Evolutionary conservation across 2,113 vertebrate genomes (phyloP).

Genomic region (Alosa alosa): DNA sequence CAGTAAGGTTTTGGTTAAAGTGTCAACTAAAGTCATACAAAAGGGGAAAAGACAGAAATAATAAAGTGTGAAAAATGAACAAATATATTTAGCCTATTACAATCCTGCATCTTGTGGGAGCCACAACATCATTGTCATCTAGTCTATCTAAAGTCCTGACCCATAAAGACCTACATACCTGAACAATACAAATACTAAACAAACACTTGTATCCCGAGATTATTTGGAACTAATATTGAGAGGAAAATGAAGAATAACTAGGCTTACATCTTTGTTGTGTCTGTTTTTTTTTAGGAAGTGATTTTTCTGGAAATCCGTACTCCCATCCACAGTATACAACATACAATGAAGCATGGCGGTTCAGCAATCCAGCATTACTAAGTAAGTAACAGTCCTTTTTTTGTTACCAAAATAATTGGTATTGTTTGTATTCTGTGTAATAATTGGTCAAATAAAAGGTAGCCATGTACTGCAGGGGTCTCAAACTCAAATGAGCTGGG

Average conservation of each 20-base stretch:
- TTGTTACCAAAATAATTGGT: neutral
- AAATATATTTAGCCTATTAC: constrained; percentile 42
- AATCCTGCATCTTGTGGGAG: neutral
- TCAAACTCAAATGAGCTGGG: no score
- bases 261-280: constrained; percentile 33
- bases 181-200: neutral
- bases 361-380: constrained; percentile 99
- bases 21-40: constrained; percentile 29
- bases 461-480: neutral
- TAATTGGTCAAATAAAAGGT: neutral
- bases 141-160: neutral
- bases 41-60: constrained; percentile 45
- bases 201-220: neutral
- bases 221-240: neutral
- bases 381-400: constrained; percentile 79
- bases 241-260: neutral
- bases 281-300: constrained; percentile 78
- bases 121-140: neutral
- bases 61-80: constrained; percentile 36
- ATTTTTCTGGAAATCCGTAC: constrained; percentile 98
- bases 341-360: constrained; percentile 99
- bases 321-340: constrained; percentile 98
- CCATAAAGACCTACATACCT: neutral
- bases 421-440: neutral
- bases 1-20: constrained; percentile 45